A percentile compares a stretch with the other conserved stretches of the same genome.
These are phyloP conservation scores for Marcusenius ussheri DNA, from an alignment of 2,113 vertebrate genomes.

Conservation along the genomic window DNA sequence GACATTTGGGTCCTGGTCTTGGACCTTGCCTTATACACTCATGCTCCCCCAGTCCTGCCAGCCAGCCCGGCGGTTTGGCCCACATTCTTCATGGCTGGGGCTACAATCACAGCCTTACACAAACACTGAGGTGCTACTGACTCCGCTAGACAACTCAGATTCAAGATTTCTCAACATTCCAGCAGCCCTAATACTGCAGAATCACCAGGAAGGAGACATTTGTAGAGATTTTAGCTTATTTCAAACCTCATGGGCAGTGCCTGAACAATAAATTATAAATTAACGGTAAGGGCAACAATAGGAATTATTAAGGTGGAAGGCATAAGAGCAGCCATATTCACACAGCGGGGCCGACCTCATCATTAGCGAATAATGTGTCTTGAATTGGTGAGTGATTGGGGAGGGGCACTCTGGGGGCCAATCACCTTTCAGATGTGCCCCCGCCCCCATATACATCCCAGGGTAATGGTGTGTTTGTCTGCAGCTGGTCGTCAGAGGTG, in stretches of 20 bases:
- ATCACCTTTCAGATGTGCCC: background rate
- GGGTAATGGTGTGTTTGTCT: background rate
- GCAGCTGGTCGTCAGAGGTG: background rate
- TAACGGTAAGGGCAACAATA: background rate
- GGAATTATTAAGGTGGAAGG: background rate
- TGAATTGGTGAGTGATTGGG: background rate
- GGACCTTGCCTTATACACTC: background rate
- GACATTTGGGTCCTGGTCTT: background rate
- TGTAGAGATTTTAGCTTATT: background rate
- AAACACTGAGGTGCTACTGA: background rate
- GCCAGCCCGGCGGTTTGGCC: background rate
- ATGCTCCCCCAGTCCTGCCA: background rate
- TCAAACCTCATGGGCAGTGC: background rate
- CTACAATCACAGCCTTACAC: background rate
- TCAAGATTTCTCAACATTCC: background rate
- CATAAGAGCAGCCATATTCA: background rate
- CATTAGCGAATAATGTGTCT: background rate
- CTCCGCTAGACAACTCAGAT: background rate
- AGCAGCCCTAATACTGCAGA: no score
- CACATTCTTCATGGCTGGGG: background rate
- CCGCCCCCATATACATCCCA: background rate
- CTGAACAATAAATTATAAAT: background rate
- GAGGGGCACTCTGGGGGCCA: background rate
- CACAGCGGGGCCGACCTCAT: background rate
- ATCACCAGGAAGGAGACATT: background rate